Evolutionary conservation across 92 coral and sea anemone genomes (phyloP).

Genomic region (Diadumene lineata): DNA sequence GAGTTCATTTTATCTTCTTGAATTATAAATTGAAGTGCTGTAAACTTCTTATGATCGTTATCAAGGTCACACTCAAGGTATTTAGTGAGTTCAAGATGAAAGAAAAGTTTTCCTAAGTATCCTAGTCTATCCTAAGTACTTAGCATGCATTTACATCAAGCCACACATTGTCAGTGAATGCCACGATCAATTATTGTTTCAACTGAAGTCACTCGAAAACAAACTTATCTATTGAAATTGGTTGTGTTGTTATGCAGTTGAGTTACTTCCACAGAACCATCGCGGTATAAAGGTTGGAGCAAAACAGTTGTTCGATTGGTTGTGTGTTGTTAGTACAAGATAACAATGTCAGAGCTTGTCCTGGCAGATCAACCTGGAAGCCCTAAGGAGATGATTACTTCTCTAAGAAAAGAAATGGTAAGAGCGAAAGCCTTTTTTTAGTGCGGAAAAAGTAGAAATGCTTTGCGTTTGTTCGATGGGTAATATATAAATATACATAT

Average conservation of each 20-base stretch:
- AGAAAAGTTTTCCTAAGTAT: conserved; percentile 28
- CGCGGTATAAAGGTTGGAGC: too few relatives aligned
- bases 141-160: neutral
- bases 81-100: conserved; percentile 19
- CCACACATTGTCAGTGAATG: neutral
- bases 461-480: too few relatives aligned
- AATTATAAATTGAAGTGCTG: neutral
- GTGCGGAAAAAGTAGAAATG: too few relatives aligned
- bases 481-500: too few relatives aligned
- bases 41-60: conserved; percentile 1
- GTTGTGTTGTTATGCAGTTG: too few relatives aligned
- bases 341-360: neutral
- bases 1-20: neutral
- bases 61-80: conserved; percentile 17
- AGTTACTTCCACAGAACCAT: too few relatives aligned
- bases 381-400: neutral
- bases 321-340: too few relatives aligned
- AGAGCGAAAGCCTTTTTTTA: too few relatives aligned
- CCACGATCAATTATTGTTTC: too few relatives aligned
- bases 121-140: conserved; percentile 2
- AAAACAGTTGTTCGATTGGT: too few relatives aligned
- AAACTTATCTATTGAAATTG: too few relatives aligned
- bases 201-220: too few relatives aligned
- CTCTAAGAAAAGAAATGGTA: neutral
- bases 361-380: neutral